A percentile compares a stretch with the other conserved stretches of the same genome.
These are phyloP conservation scores for Helicolenus hilgendorfi DNA, from an alignment of 2,797 vertebrate species.

Conservation along the genomic window DNA sequence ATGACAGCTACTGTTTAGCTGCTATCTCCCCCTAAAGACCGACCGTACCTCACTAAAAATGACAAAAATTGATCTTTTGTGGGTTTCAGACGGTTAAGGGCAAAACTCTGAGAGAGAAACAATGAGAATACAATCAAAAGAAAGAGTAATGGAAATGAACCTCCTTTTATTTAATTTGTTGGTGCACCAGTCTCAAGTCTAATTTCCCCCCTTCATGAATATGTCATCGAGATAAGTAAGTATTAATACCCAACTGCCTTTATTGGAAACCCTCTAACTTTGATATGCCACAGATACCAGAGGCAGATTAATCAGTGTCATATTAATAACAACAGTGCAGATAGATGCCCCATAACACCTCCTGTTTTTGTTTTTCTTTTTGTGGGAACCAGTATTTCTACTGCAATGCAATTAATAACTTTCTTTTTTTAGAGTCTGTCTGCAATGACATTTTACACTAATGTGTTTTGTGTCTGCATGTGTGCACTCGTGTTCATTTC, in stretches of 20 bases:
- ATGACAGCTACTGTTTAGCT: too few species aligned
- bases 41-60: accelerated
- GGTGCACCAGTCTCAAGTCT: not conserved
- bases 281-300: not conserved
- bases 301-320: slow-evolving; percentile 25
- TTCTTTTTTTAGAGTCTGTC: slow-evolving; percentile 3
- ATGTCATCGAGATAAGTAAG: slow-evolving; percentile 40
- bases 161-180: not conserved
- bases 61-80: too few species aligned
- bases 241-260: slow-evolving; percentile 41
- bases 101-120: not conserved
- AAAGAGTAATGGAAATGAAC: not conserved
- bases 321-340: slow-evolving; percentile 25
- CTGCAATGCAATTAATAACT: not conserved
- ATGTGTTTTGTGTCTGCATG: not conserved
- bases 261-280: not conserved
- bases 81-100: not conserved
- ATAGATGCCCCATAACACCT: not conserved
- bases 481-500: not conserved
- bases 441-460: slow-evolving; percentile 4
- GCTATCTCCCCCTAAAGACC: accelerated
- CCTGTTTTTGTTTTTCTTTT: slow-evolving; percentile 26
- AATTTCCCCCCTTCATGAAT: slow-evolving; percentile 22
- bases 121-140: not conserved
- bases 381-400: slow-evolving; percentile 1